Conservation (phyloP, 2,113 vertebrate species). For the Polypterus senegalus region DNA sequence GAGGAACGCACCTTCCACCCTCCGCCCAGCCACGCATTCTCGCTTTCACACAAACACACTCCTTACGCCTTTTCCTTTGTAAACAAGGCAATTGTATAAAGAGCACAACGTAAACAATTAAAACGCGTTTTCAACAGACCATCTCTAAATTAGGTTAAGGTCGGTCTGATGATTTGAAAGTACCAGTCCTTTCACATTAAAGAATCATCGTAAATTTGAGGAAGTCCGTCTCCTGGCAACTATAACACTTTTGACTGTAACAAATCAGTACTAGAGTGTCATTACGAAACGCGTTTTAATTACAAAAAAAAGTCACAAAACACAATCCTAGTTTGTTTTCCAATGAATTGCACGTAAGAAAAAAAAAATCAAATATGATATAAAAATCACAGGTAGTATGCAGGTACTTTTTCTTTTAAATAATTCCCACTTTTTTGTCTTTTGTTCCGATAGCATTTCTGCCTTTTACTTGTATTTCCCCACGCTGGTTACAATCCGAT, state of each 20-base stretch:
- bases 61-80: background rate
- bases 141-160: background rate
- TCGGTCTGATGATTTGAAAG: background rate
- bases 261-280: background rate
- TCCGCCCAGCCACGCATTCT: too few relatives aligned
- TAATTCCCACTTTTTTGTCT: background rate
- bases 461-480: background rate
- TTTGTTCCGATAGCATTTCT: background rate
- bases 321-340: background rate
- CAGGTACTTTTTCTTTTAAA: background rate
- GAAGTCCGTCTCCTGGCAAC: background rate
- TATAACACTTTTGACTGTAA: background rate
- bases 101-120: background rate
- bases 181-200: background rate
- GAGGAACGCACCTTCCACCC: background rate
- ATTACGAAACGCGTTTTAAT: background rate
- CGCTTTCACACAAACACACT: background rate
- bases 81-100: slow-evolving; percentile 13
- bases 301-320: background rate
- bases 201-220: background rate
- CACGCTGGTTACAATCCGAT: background rate
- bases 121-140: background rate
- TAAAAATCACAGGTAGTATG: slow-evolving; percentile 2
- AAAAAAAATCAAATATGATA: background rate
- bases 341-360: background rate